These are phyloP conservation scores for Zalophus californianus DNA, from an alignment of 2,797 vertebrate species.

Conservation along the genomic window DNA sequence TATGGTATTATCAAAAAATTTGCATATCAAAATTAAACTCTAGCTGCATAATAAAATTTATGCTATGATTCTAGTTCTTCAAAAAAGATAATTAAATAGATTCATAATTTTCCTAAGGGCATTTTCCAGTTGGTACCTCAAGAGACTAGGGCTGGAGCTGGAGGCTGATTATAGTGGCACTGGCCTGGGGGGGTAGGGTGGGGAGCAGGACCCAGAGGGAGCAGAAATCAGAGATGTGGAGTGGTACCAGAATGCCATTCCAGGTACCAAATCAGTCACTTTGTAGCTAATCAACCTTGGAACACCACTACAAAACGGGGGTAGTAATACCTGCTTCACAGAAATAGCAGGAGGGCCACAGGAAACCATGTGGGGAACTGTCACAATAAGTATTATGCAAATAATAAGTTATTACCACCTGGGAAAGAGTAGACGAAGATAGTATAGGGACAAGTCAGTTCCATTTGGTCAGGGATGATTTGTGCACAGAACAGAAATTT, in stretches of 20 bases:
- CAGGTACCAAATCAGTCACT: not conserved
- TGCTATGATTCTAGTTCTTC: constrained; percentile 71
- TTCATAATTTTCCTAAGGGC: constrained; percentile 5
- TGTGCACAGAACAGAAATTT: not conserved
- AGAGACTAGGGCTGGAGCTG: not conserved
- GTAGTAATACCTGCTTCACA: not conserved
- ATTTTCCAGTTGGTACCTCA: constrained; percentile 23
- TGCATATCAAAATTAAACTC: constrained; percentile 71
- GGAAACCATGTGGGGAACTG: not conserved
- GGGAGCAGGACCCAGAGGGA: not conserved
- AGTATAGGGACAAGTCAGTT: not conserved
- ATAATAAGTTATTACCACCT: not conserved
- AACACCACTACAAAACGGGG: not conserved
- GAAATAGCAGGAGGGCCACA: not conserved
- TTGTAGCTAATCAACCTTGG: not conserved
- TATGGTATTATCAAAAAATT: constrained; percentile 73
- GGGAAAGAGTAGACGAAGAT: not conserved
- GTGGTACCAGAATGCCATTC: not conserved
- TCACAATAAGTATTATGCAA: not conserved
- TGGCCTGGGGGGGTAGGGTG: not conserved
- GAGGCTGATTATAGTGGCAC: not conserved
- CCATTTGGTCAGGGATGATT: not conserved
- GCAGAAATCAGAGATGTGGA: not conserved
- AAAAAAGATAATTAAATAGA: constrained; percentile 52
- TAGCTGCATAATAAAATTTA: constrained; percentile 66